Evolutionary conservation across 2,888 invertebrate genomes (phyloP).

Genomic region (Drosophila neotestacea): DNA sequence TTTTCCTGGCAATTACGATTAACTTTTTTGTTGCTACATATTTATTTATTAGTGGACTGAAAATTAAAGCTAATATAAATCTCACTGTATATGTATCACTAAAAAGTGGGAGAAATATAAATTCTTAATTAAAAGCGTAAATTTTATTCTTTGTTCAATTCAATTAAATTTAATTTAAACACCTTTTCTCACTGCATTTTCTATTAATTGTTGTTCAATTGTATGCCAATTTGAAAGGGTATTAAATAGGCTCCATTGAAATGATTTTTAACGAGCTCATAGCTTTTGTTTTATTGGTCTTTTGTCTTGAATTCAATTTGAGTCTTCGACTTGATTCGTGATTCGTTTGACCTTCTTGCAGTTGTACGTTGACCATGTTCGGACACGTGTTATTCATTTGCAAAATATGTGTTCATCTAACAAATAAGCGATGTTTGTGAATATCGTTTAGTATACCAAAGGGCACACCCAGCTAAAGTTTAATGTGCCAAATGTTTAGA

Average conservation of each 20-base stretch:
- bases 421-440: constrained; percentile 2
- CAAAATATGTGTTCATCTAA: constrained; percentile 25
- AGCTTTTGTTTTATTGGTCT: constrained; percentile 27
- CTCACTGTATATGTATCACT: not conserved
- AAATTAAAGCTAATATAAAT: not conserved
- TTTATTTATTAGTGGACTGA: not conserved
- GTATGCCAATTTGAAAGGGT: not conserved
- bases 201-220: not conserved
- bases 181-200: not conserved
- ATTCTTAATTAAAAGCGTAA: not conserved
- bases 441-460: constrained; percentile 4
- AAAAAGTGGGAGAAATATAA: not conserved
- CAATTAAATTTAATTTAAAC: constrained; percentile 12
- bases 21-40: too few species aligned
- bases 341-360: constrained; percentile 66
- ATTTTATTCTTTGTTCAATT: not conserved
- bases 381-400: constrained; percentile 66
- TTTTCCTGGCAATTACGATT: too few species aligned
- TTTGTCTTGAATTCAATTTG: constrained; percentile 55
- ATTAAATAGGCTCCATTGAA: constrained; percentile 6
- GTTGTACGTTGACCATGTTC: constrained; percentile 6
- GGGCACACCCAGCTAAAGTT: constrained; percentile 9
- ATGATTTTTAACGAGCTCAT: constrained; percentile 4
- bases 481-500: constrained; percentile 30
- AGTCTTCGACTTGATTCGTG: constrained; percentile 47